Evolutionary conservation across 2,113 vertebrate species (phyloP).

Genomic region (Marcusenius ussheri): DNA sequence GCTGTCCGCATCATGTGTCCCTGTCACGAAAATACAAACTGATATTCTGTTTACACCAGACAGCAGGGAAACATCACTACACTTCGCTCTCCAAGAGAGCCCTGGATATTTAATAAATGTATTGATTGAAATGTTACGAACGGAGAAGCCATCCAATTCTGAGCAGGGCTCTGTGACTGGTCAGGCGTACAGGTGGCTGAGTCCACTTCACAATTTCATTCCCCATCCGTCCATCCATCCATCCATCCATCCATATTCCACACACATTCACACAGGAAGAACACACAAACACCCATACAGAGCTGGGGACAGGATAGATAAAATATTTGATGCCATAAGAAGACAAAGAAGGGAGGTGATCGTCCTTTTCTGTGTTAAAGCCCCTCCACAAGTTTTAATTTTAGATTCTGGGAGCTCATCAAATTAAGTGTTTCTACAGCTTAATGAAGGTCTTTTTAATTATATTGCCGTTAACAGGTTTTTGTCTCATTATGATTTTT

Average conservation of each 20-base stretch:
- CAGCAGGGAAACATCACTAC: neutral
- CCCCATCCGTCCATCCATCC: neutral
- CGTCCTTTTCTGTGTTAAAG: neutral
- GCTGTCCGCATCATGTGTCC: neutral
- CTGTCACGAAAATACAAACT: neutral
- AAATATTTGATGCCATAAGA: neutral
- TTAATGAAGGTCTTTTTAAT: slow-evolving; percentile 7
- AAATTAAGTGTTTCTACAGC: slow-evolving; percentile 3
- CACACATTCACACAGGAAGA: neutral
- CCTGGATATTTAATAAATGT: neutral
- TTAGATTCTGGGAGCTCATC: slow-evolving; percentile 6
- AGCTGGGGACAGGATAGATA: neutral
- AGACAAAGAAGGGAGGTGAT: neutral
- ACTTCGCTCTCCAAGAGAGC: neutral
- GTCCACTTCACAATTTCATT: neutral
- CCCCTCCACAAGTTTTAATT: neutral
- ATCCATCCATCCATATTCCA: neutral
- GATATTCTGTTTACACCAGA: neutral
- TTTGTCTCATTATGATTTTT: neutral
- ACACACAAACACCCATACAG: neutral
- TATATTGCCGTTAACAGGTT: slow-evolving; percentile 7
- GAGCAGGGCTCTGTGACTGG: neutral
- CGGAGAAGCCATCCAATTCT: neutral
- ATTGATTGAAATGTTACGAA: neutral
- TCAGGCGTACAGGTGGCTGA: neutral